A percentile compares a stretch with the other conserved stretches of the same genome.
These are phyloP conservation scores for Pollachius pollachius DNA, from an alignment of 2,113 vertebrate species.

Conservation along the genomic window DNA sequence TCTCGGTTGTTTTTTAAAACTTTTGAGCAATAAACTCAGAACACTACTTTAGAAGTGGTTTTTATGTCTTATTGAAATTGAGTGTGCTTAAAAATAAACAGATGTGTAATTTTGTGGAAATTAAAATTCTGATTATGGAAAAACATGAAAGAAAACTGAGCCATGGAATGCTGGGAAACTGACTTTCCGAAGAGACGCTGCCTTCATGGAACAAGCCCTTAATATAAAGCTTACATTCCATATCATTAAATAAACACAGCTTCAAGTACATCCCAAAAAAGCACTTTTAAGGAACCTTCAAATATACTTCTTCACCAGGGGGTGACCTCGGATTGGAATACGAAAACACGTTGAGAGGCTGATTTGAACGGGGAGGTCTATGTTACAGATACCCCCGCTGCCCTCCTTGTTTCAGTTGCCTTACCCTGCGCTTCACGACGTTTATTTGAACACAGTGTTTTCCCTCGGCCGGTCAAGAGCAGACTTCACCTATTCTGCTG, in stretches of 20 bases:
- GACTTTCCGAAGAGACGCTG: not conserved
- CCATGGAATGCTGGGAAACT: not conserved
- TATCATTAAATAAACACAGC: conserved; percentile 12
- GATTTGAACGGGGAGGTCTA: conserved; percentile 21
- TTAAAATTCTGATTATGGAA: not conserved
- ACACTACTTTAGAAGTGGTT: not conserved
- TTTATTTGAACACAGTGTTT: conserved; percentile 33
- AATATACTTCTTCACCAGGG: conserved; percentile 20
- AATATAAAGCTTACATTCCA: not conserved
- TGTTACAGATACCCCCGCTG: conserved; percentile 13
- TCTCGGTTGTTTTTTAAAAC: not conserved
- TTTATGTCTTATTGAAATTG: not conserved
- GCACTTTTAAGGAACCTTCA: conserved; percentile 14
- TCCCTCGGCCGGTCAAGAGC: conserved; percentile 6
- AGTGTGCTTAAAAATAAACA: not conserved
- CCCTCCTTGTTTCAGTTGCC: conserved; percentile 18
- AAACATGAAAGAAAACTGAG: not conserved
- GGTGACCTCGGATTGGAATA: conserved; percentile 14
- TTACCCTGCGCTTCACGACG: conserved; percentile 7
- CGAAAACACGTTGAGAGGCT: conserved; percentile 14
- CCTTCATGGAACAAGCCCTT: not conserved
- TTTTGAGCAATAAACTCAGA: too few relatives aligned
- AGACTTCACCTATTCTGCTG: conserved; percentile 7
- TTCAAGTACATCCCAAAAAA: conserved; percentile 5
- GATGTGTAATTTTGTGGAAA: not conserved